phyloP scores from a whole-genome alignment of 1,140 invertebrate species.

The Rhysida immarginata region DNA sequence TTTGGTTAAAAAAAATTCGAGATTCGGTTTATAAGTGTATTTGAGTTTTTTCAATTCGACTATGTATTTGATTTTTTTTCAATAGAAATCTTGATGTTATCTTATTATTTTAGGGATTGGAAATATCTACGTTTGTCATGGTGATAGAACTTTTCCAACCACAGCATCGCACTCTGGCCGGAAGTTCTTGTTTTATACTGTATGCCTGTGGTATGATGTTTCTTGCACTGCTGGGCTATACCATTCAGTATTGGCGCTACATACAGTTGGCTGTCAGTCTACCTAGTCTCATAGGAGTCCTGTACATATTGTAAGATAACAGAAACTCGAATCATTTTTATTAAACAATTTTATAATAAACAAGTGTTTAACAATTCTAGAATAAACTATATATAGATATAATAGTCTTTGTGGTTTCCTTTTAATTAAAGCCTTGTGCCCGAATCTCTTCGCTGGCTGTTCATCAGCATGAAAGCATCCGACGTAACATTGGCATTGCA shows the following conservation, averaged over 20 bases:
- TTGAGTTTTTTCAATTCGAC: no score
- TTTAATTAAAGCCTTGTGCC: no score
- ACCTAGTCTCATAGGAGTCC: conserved; percentile 30
- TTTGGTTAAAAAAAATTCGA: neutral
- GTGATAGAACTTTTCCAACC: conserved; percentile 37
- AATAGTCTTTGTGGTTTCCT: no score
- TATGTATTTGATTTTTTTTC: neutral
- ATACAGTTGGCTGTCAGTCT: conserved; percentile 32
- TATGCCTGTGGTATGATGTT: conserved; percentile 30
- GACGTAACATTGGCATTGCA: no score
- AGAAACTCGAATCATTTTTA: no score
- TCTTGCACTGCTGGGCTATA: conserved; percentile 28
- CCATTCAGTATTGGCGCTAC: conserved; percentile 33
- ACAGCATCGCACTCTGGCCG: conserved; percentile 32
- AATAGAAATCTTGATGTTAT: neutral
- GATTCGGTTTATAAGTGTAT: neutral
- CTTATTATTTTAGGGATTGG: conserved; percentile 18
- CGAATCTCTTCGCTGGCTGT: neutral
- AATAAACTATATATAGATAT: no score
- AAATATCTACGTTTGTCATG: conserved; percentile 28
- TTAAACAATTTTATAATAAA: no score
- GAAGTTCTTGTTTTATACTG: conserved; percentile 27
- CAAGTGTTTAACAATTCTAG: no score
- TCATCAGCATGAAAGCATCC: neutral
- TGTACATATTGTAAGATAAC: conserved; percentile 32